Percentiles rank a stretch among this genome's conserved stretches.
These are phyloP conservation scores for Ernsta delagoae DNA, from an alignment of 2,888 invertebrate genomes.

Conservation along the genomic window DNA sequence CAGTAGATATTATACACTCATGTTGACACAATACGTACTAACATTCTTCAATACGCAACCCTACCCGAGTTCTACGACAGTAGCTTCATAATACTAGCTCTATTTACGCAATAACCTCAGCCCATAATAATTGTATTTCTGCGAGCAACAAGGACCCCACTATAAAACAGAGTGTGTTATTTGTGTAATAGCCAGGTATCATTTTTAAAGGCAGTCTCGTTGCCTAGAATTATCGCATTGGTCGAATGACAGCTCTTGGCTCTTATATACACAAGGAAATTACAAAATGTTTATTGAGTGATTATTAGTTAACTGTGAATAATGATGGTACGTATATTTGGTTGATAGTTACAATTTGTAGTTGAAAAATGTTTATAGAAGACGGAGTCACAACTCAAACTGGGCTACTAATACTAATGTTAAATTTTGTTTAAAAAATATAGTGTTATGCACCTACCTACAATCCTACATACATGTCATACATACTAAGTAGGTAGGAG, in stretches of 20 bases:
- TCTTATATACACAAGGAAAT: constrained; percentile 1
- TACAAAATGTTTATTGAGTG: neutral
- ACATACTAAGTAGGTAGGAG: too few species aligned
- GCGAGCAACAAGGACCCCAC: constrained; percentile 34
- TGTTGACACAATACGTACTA: too few species aligned
- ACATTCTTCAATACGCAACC: too few species aligned
- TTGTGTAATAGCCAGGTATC: constrained; percentile 28
- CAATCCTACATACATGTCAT: too few species aligned
- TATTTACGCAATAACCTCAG: constrained; percentile 68
- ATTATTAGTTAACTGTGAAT: neutral
- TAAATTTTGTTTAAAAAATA: too few species aligned
- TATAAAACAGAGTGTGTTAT: constrained; percentile 23
- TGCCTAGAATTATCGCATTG: constrained; percentile 18
- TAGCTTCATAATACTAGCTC: constrained; percentile 54
- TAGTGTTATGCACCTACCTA: too few species aligned
- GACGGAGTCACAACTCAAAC: neutral
- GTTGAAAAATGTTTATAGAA: too few species aligned
- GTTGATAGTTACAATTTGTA: too few species aligned
- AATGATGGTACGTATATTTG: neutral
- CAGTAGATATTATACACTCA: too few species aligned
- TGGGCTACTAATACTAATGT: too few species aligned
- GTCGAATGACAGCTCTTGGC: constrained; percentile 8
- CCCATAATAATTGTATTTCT: constrained; percentile 46
- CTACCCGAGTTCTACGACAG: constrained; percentile 30
- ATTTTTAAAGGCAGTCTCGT: constrained; percentile 20